Base-by-base conservation (phyloP, 2,113 vertebrate species). In the Hucho hucho region DNA sequence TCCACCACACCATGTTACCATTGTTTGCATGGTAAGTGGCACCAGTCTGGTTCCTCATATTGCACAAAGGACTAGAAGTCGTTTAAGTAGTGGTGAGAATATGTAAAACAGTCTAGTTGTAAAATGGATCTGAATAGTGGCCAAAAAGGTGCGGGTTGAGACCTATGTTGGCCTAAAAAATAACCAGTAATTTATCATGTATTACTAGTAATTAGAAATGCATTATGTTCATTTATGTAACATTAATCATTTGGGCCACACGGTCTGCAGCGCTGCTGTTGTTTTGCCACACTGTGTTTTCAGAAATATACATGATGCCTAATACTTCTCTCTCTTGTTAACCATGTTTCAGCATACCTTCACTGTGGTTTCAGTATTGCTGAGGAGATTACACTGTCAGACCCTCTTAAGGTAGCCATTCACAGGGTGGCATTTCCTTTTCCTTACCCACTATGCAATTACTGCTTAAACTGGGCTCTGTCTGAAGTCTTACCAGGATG, bases 301-400 rank as follows among this genome's bases (percentile, higher is more conserved):
- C 49, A 13, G 16, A 16, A 53, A 18, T 18, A 53, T 16, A 53
- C 49, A 53, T 14, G 47, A 18, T 53, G 49, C 4, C 16, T 37
- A 65, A 43, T 28, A 28, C 77, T 66, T 25, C 49, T 66, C 61
- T 24, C 49, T 56, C 69, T 70, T 64, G 24, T 65, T 59, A 77
- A 73, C 5, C 28, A 11, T 75, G 77, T 76, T 61, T 56, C 79
- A 56, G 28, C 12, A 59, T 66, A 74, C 73, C 73, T 64, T 66
- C 64, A 59, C 43, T 79, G 79, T 68, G 77, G 16, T 18, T 16
- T 53, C 16, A 14, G 49, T 53, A 16, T 85, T 87, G 83, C 77
- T 73, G 75, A 79, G 80, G 76, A 80, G 77, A 81, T 85, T 85
- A 73, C 80, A 82, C 83, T 72, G 86, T 85, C 84, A 78, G 82